Evolutionary conservation across 2,797 vertebrate genomes (phyloP).

Genomic region (Sciurus carolinensis): DNA sequence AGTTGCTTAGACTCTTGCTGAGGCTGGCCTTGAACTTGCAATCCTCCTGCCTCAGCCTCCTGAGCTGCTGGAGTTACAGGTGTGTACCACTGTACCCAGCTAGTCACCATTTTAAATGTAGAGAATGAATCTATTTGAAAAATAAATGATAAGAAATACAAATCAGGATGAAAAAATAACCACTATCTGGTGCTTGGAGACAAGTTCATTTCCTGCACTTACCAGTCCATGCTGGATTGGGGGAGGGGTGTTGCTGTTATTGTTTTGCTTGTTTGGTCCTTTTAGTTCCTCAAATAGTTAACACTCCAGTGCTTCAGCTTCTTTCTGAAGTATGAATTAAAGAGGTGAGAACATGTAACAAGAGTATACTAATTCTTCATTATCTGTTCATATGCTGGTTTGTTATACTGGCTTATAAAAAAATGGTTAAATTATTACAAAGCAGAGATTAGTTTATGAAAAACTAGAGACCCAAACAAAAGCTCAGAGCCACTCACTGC

Average conservation of each 20-base stretch:
- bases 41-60: too few species aligned
- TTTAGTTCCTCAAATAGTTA: slow-evolving; percentile 57
- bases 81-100: too few species aligned
- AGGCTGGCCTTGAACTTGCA: too few species aligned
- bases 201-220: slow-evolving; percentile 23
- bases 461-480: slow-evolving; percentile 29
- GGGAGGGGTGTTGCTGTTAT: too few species aligned
- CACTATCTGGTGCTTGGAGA: neutral
- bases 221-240: neutral
- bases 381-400: slow-evolving; percentile 61
- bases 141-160: slow-evolving; percentile 59
- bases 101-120: slow-evolving; percentile 42
- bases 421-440: slow-evolving; percentile 61
- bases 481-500: neutral
- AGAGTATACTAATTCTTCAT: neutral
- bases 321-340: slow-evolving; percentile 63
- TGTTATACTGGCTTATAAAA: slow-evolving; percentile 26
- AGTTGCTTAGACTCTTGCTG: too few species aligned
- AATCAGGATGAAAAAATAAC: neutral
- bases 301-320: neutral
- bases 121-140: neutral
- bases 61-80: too few species aligned
- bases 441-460: slow-evolving; percentile 67
- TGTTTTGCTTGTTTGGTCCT: slow-evolving; percentile 22
- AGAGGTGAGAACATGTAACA: neutral